Base-by-base conservation (phyloP, 2,797 vertebrate genomes). In the Urocyon cinereoargenteus region DNA sequence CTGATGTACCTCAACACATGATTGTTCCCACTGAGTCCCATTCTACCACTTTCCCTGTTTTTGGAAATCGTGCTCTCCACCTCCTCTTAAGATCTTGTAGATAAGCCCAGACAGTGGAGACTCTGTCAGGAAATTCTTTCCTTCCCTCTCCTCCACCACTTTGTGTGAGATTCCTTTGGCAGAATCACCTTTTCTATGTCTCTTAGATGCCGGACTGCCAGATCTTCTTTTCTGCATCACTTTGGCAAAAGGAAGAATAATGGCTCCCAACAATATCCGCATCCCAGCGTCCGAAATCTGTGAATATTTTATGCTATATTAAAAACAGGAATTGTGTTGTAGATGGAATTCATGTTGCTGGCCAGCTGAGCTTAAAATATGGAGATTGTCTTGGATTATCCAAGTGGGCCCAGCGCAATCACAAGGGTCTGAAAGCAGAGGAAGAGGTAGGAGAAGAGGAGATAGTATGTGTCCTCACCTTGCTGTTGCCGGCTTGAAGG, bases 31-130 rank as follows among this genome's bases (percentile, higher is more conserved):
- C 6, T 2, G 3, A 5, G 4, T 10, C 64, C 16, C 2, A 0
- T 6, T 1, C 1, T 8, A 15, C 72, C 19, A 0, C 4, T 81
- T 2, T 21, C 34, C 22, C 49, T 12, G 31, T 6, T 3, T 12
- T 3, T 12, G 70, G 34, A 21, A 7, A 14, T 34, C 11, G 0
- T 7, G 14, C 3, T 59, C 19, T 9, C 5, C 19, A 8, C 36
- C 19, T 6, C 2, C 1, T 31, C 16, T 10, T 12, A n/a, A n/a
- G 51, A 31, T 5, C 10, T 49, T 75, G 4, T 28, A 49, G 72
- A 9, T 75, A 15, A 28, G 40, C 5, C 31, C 15, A 7, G 24
- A 15, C 2, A 4, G 4, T 16, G 36, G 15, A 45, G 21, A 5
- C 4, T 6, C 40, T 1, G 1, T 59, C 36, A n/a, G 40, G 16